Percentiles rank a stretch among this genome's conserved stretches.
These are phyloP conservation scores for Lampris megalopsis DNA, from an alignment of 2,113 vertebrate genomes.

Conservation along the genomic window DNA sequence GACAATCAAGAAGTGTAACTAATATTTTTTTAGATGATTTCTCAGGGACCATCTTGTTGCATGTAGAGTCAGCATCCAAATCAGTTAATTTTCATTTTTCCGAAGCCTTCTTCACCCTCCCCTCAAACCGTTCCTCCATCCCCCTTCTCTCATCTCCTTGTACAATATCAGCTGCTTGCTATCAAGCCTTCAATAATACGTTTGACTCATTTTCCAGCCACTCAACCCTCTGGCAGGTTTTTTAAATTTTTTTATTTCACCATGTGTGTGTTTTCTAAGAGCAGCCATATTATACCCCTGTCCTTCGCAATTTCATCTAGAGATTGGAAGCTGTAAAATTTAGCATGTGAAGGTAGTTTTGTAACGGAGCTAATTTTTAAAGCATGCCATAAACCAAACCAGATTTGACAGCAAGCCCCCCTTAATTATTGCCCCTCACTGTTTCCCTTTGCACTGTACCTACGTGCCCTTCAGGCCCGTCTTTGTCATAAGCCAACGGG, in stretches of 20 bases:
- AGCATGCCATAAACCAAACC: conserved; percentile 73
- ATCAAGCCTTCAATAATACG: conserved; percentile 49
- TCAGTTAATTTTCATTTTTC: conserved; percentile 42
- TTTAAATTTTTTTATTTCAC: conserved; percentile 14
- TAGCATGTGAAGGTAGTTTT: conserved; percentile 57
- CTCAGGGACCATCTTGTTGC: conserved; percentile 53
- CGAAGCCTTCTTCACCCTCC: not conserved
- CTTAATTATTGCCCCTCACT: conserved; percentile 10
- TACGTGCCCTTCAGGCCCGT: conserved; percentile 3
- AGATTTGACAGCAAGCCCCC: conserved; percentile 54
- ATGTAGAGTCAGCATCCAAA: conserved; percentile 18
- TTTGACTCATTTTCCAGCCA: conserved; percentile 65
- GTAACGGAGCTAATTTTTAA: conserved; percentile 75
- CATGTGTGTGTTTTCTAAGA: conserved; percentile 57
- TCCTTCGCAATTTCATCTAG: conserved; percentile 69
- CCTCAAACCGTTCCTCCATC: conserved; percentile 8
- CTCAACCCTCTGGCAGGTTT: conserved; percentile 17
- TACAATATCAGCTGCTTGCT: conserved; percentile 52
- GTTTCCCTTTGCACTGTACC: conserved; percentile 23
- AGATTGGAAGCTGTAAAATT: conserved; percentile 73
- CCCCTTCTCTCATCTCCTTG: conserved; percentile 23
- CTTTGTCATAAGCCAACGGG: conserved; percentile 37
- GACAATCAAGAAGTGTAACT: conserved; percentile 33
- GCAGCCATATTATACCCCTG: conserved; percentile 66
- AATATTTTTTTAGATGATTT: conserved; percentile 49